phyloP scores from a whole-genome alignment of 2,797 vertebrate genomes.

The Falco berigora region DNA sequence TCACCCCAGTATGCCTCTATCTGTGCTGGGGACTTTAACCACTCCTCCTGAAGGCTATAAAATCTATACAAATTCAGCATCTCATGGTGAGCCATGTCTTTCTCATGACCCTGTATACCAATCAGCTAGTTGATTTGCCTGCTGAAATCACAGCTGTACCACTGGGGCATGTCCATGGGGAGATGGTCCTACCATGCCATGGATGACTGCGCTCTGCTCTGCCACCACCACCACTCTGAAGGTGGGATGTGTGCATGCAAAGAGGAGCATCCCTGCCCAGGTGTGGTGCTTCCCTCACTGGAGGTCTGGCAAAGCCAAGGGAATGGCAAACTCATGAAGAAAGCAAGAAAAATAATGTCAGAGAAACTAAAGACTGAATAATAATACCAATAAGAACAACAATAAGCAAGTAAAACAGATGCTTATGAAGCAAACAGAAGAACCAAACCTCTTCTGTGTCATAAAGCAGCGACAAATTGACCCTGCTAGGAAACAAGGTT shows the following conservation, averaged over 20 bases:
- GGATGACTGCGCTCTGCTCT: background rate
- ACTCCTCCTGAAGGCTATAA: background rate
- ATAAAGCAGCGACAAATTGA: background rate
- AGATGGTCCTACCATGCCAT: background rate
- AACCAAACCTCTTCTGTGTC: background rate
- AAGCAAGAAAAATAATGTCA: background rate
- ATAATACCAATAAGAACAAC: background rate
- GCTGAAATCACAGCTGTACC: background rate
- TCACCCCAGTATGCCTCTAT: background rate
- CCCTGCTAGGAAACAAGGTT: background rate
- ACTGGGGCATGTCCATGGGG: accelerated
- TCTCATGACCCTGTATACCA: background rate
- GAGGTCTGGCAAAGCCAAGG: background rate
- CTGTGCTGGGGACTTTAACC: background rate
- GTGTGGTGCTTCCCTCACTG: background rate
- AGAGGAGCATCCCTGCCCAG: background rate
- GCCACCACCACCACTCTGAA: background rate
- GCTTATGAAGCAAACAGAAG: background rate
- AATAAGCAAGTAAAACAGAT: background rate
- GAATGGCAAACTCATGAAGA: background rate
- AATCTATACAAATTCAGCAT: background rate
- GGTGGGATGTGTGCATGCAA: background rate
- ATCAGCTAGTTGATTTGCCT: background rate
- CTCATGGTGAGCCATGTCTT: background rate
- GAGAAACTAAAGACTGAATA: background rate